Base-by-base conservation (phyloP, 2,797 vertebrate species). In the Tapera naevia region DNA sequence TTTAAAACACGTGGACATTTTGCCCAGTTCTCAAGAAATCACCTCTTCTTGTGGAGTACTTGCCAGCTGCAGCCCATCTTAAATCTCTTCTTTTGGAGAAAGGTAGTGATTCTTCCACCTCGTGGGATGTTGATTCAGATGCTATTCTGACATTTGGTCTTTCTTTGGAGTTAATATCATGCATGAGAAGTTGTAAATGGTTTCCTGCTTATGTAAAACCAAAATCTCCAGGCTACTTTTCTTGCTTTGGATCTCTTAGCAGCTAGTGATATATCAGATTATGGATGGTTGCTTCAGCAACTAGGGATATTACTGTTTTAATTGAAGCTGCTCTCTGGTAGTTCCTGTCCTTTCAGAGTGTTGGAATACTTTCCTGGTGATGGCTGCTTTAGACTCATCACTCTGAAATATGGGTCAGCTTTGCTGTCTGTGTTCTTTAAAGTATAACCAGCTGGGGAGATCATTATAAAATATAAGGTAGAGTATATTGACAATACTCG, bases 341-440 rank as follows among this genome's bases (percentile, higher is more conserved):
- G 10, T 65, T 86, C 65, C 57, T 67, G 32, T 30, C 25, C 54
- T 88, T 86, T 69, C 80, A 51, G 73, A 78, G 19, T 58, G 32
- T 70, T 72, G 57, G 61, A 88, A 86, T 58, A 69, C 2, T 3
- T 11, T 50, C 33, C 24, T 35, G 23, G 51, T 84, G 66, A 80
- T 82, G 73, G 51, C 48, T 88, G 27, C 32, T 81, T n/a, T 62
- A 41, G 65, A 81, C 54, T 88, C 21, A 4, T 64, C 48, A 30
- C 46, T 73, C 60, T 76, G 60, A 93, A 85, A 89, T 80, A 82
- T 4, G 27, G n/a, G 28, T 90, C 58, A 80, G 32, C 67, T 91
- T 76, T 91, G 60, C 58, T 81, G 50, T 51, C 70, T 84, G 28
- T 79, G 28, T 50, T 95, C 48, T 91, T 93, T 73, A 71, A 89